Evolutionary conservation across 2,113 vertebrate genomes (phyloP).

Genomic region (Oreamnos americanus): DNA sequence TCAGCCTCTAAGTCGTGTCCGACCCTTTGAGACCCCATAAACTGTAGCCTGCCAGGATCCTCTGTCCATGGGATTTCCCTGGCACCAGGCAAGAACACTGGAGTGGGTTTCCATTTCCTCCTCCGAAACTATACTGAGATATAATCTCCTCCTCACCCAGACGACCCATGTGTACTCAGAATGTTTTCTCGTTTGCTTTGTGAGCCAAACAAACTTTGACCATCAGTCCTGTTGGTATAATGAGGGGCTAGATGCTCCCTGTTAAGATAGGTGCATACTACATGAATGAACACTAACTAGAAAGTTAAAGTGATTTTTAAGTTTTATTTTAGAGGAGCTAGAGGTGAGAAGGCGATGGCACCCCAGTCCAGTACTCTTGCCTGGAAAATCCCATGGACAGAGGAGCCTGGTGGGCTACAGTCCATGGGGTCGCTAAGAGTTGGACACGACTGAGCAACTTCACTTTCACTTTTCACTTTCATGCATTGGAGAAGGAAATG

Average conservation of each 20-base stretch:
- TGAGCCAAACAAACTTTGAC: background rate
- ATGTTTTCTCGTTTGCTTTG: background rate
- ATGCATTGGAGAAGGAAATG: too few relatives aligned
- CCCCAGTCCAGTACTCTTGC: too few relatives aligned
- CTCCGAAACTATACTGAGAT: background rate
- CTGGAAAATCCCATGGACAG: too few relatives aligned
- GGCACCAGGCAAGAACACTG: background rate
- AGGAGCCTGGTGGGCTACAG: too few relatives aligned
- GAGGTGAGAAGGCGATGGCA: background rate
- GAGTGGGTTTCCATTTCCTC: background rate
- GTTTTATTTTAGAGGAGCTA: background rate
- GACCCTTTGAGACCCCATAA: background rate
- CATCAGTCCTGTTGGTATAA: background rate
- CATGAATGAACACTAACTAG: too few relatives aligned
- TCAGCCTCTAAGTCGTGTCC: background rate
- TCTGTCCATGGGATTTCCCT: background rate
- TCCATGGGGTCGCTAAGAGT: too few relatives aligned
- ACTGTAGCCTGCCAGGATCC: background rate
- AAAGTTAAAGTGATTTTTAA: background rate
- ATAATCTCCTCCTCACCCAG: background rate
- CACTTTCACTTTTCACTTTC: too few relatives aligned
- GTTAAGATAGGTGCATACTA: background rate
- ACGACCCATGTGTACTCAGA: background rate
- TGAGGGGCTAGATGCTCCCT: background rate
- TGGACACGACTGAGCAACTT: too few relatives aligned